Evolutionary conservation across 2,888 invertebrate species (phyloP).

Genomic region (Troides helena): DNA sequence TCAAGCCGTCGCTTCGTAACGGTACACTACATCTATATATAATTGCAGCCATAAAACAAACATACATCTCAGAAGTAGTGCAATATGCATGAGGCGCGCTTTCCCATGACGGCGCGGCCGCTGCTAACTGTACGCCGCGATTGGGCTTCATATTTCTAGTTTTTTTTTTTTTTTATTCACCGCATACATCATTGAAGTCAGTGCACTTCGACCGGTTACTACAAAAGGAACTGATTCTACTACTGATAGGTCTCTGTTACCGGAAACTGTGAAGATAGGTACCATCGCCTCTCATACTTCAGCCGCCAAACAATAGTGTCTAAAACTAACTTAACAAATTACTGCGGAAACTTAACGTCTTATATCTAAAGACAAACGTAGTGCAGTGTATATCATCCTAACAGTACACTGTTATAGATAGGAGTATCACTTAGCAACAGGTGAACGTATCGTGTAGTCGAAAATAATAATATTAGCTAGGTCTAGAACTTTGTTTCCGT

Average conservation of each 20-base stretch:
- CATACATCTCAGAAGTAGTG: conserved; percentile 59
- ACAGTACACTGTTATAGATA: background rate
- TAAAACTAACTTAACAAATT: too few relatives aligned
- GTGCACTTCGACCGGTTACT: conserved; percentile 55
- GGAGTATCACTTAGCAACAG: background rate
- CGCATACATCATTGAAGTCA: conserved; percentile 57
- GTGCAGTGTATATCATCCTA: too few relatives aligned
- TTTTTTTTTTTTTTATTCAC: conserved; percentile 33
- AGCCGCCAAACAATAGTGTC: too few relatives aligned
- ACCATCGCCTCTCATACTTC: too few relatives aligned
- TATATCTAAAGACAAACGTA: too few relatives aligned
- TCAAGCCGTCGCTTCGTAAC: background rate
- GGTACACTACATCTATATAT: conserved; percentile 30
- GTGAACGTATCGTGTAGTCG: background rate
- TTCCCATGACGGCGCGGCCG: conserved; percentile 67
- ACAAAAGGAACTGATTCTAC: too few relatives aligned
- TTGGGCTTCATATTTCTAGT: conserved; percentile 62
- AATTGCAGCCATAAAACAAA: conserved; percentile 52
- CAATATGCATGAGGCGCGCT: conserved; percentile 70
- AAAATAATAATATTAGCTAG: background rate
- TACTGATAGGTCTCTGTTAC: too few relatives aligned
- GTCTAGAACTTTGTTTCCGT: too few relatives aligned
- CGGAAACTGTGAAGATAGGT: too few relatives aligned
- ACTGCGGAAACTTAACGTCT: too few relatives aligned
- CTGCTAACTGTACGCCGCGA: conserved; percentile 63